Conservation (phyloP, 2,797 vertebrate genomes). For the Poecilia gillii region DNA sequence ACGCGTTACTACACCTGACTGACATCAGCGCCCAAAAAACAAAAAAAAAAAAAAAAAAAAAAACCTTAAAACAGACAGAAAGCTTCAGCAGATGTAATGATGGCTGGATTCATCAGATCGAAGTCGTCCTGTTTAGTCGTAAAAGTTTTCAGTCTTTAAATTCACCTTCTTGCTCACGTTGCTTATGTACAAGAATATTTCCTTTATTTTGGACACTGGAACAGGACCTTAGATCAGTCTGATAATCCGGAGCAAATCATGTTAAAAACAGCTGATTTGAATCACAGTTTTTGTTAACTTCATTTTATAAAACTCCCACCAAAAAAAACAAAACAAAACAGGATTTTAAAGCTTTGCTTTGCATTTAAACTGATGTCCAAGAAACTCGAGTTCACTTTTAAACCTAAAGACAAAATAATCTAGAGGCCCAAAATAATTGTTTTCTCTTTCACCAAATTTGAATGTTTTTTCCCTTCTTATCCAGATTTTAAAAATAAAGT, state of each 20-base stretch:
- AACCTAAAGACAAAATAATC: neutral
- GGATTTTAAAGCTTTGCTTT: neutral
- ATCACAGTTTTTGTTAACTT: neutral
- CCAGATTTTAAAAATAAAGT: neutral
- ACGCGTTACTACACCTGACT: slow-evolving; percentile 16
- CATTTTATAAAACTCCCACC: neutral
- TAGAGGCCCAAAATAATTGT: neutral
- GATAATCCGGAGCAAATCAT: neutral
- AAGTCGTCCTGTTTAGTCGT: neutral
- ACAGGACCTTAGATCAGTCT: neutral
- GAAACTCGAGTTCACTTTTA: neutral
- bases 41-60: neutral
- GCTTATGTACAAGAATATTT: neutral
- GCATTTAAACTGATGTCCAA: neutral
- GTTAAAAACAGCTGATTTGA: neutral
- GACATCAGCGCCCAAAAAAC: neutral
- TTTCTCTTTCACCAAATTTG: neutral
- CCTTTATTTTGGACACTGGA: neutral
- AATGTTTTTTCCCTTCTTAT: neutral
- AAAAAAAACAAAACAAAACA: neutral
- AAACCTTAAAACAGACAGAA: neutral
- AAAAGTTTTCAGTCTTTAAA: neutral
- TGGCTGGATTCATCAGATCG: no score
- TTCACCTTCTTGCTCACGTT: neutral
- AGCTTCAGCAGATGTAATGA: neutral